Evolutionary conservation across 2,113 vertebrate species (phyloP), one percentile per base, ranked within the genome.

Genomic region (Pituophis catenifer): DNA sequence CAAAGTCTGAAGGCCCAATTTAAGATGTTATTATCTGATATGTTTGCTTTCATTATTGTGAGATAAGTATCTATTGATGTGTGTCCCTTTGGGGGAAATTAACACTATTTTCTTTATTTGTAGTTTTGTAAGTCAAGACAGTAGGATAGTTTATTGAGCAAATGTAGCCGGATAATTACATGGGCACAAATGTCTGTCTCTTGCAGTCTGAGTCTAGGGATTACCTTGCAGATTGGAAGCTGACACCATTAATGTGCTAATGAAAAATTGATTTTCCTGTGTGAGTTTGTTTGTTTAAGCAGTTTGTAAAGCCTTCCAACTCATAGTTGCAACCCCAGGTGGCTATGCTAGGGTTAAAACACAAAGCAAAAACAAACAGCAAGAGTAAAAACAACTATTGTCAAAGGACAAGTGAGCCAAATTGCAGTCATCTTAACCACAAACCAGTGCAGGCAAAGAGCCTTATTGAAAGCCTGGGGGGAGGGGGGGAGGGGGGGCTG

Each of bases 261-360:
- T 96, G 93, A 95, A 96, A 96, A 96, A 96, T 52, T 93, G 89
- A 95, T 96, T 94, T 95, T 95, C 91, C 93, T 94, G 92, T 96
- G 95, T 96, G 89, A 94, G 86, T 94, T 96, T 21, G n/a, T 75
- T 75, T 75, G 70, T 33, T 81, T 81, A 81, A 81, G 33, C 15
- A 7, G 65, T 81, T 81, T 81, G 70, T 81, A 19, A 33, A 81
- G 70, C 33, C 33, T 33, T 38, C 33, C 70, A 81, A 19, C 6
- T 81, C 17, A 38, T 15, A 8, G 33, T 81, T 81, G 70, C 70
- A 81, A 38, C 33, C n/a, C 33, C 70, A 38, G 70, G n/a, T 17
- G 13, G 70, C 12, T 75, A 7, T 70, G 12, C 12, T 17, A 70
- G n/a, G n/a, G 70, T 75, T 75, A 75, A 81, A 38, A 81, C 70